These are phyloP conservation scores for Tursiops truncatus DNA, from an alignment of 2,113 vertebrate species.

Conservation along the genomic window DNA sequence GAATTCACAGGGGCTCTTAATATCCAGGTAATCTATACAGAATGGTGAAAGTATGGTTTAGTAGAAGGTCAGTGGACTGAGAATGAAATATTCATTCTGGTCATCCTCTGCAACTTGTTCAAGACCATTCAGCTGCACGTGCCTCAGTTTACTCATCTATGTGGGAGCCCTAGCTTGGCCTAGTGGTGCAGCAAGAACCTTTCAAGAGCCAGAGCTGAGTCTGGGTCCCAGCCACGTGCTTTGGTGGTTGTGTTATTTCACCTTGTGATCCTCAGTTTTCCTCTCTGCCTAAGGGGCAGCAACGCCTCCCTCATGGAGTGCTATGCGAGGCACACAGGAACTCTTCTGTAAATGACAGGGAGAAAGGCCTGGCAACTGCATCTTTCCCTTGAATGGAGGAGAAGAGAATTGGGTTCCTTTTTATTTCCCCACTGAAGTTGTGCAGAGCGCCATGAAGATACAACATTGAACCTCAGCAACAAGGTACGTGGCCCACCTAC, in stretches of 20 bases:
- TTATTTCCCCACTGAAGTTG: background rate
- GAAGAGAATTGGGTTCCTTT: background rate
- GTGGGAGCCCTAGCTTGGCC: background rate
- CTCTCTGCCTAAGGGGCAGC: background rate
- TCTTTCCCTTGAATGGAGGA: background rate
- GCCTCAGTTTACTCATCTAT: background rate
- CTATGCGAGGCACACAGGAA: background rate
- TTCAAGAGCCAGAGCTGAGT: background rate
- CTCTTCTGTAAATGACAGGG: background rate
- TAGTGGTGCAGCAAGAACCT: background rate
- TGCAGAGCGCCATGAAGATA: background rate
- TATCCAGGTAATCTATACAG: background rate
- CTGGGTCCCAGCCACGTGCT: background rate
- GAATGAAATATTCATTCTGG: background rate
- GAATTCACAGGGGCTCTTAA: background rate
- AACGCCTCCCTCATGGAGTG: background rate
- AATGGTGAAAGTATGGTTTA: background rate
- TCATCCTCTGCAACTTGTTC: background rate
- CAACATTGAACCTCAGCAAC: background rate
- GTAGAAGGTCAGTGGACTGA: background rate
- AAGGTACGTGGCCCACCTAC: accelerated
- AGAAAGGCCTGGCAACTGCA: background rate
- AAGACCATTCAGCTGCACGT: background rate
- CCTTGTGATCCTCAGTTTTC: background rate
- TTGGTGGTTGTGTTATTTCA: background rate